phyloP scores from a whole-genome alignment of 2,888 invertebrate genomes.

The Spisula solida region DNA sequence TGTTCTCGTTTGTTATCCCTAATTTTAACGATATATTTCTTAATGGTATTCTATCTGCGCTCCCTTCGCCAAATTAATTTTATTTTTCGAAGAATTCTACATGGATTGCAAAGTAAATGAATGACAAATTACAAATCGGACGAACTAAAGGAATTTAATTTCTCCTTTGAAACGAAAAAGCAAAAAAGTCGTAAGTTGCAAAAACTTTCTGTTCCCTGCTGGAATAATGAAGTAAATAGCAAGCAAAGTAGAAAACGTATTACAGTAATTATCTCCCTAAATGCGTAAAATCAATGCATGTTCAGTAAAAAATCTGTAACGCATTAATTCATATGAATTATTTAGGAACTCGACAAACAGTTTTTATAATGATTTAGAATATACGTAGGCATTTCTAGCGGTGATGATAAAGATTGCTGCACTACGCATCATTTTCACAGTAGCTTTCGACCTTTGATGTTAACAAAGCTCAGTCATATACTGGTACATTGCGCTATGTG shows the following conservation, averaged over 20 bases:
- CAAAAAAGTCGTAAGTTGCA: conserved; percentile 32
- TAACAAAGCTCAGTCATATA: too few species aligned
- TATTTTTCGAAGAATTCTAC: conserved; percentile 58
- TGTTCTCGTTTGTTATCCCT: conserved; percentile 61
- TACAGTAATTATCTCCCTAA: not conserved
- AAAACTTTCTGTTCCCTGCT: not conserved
- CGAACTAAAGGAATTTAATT: conserved; percentile 32
- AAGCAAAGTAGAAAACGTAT: not conserved
- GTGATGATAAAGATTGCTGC: not conserved
- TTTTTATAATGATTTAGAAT: not conserved
- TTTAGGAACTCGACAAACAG: not conserved
- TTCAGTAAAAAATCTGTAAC: not conserved
- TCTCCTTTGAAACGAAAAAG: conserved; percentile 32
- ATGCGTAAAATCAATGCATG: conserved; percentile 10
- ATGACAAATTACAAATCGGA: conserved; percentile 36
- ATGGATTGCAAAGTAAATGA: conserved; percentile 43
- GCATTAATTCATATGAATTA: conserved; percentile 12
- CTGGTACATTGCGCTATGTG: too few species aligned
- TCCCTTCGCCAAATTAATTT: conserved; percentile 69
- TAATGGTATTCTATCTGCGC: conserved; percentile 63
- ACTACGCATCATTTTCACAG: not conserved
- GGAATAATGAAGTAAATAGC: conserved; percentile 19
- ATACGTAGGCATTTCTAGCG: not conserved
- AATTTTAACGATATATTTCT: conserved; percentile 69
- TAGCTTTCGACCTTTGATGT: not conserved